Evolutionary conservation across 2,797 vertebrate species (phyloP).

Genomic region (Yasuhikotakia modesta): DNA sequence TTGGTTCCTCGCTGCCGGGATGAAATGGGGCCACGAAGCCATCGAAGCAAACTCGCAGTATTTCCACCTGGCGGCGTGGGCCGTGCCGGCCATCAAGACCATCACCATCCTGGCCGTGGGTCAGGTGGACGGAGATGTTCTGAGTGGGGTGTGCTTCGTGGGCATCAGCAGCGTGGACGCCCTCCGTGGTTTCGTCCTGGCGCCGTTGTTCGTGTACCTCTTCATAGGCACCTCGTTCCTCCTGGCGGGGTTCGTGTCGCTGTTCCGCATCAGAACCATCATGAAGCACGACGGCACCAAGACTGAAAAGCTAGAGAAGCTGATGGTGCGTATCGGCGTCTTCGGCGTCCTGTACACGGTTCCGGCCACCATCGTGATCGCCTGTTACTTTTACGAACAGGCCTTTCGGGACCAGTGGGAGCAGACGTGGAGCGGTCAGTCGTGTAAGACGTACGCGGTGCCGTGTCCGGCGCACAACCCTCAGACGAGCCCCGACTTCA

Average conservation of each 20-base stretch:
- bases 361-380: slow-evolving; percentile 93
- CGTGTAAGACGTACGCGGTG: slow-evolving; percentile 91
- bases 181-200: slow-evolving; percentile 90
- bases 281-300: slow-evolving; percentile 97
- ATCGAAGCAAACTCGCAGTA: slow-evolving; percentile 98
- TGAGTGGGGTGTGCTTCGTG: slow-evolving; percentile 93
- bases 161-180: slow-evolving; percentile 93
- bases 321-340: slow-evolving; percentile 93
- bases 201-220: slow-evolving; percentile 91
- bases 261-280: slow-evolving; percentile 94
- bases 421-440: slow-evolving; percentile 88
- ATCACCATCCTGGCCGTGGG: slow-evolving; percentile 92
- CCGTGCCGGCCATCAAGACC: slow-evolving; percentile 93
- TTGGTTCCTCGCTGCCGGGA: slow-evolving; percentile 94
- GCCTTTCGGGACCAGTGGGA: slow-evolving; percentile 97
- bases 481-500: slow-evolving; percentile 91
- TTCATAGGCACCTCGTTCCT: slow-evolving; percentile 95
- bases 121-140: slow-evolving; percentile 91
- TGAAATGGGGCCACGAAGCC: slow-evolving; percentile 97
- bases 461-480: slow-evolving; percentile 84
- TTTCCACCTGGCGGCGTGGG: slow-evolving; percentile 95
- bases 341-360: slow-evolving; percentile 95
- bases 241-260: slow-evolving; percentile 91
- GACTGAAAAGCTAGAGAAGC: slow-evolving; percentile 94
- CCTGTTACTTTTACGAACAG: slow-evolving; percentile 97